phyloP scores from a whole-genome alignment of 2,113 vertebrate genomes.

The Neomonachus schauinslandi region DNA sequence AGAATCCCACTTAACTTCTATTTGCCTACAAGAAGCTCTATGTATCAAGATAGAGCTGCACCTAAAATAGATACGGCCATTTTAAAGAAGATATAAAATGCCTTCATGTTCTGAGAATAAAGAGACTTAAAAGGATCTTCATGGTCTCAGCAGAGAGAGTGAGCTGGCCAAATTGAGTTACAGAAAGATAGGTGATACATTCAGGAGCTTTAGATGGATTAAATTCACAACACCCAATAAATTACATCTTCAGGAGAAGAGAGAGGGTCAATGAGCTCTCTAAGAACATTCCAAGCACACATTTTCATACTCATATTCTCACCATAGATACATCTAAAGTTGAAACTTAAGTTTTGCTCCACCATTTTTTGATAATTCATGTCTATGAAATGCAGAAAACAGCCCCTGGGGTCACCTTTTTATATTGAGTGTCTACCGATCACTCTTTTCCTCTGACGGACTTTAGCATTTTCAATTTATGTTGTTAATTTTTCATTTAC shows the following conservation, averaged over 20 bases:
- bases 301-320: constrained; percentile 64
- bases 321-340: not conserved
- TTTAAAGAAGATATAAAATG: constrained; percentile 66
- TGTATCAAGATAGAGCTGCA: not conserved
- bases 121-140: constrained; percentile 65
- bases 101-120: constrained; percentile 61
- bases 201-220: constrained; percentile 56
- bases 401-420: not conserved
- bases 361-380: not conserved
- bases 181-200: constrained; percentile 44
- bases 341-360: constrained; percentile 1
- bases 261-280: constrained; percentile 30
- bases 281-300: constrained; percentile 57
- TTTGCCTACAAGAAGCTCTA: constrained; percentile 57
- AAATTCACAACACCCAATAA: constrained; percentile 65
- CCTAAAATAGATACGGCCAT: constrained; percentile 61
- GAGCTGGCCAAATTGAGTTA: constrained; percentile 64
- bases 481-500: not conserved
- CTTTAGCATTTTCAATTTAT: not conserved
- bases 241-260: constrained; percentile 60
- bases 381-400: not conserved
- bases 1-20: constrained; percentile 51
- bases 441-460: not conserved
- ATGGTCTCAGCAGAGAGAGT: constrained; percentile 45
- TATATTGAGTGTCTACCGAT: not conserved